phyloP scores from a whole-genome alignment of 2,888 invertebrate genomes.

The Nomada fabriciana region DNA sequence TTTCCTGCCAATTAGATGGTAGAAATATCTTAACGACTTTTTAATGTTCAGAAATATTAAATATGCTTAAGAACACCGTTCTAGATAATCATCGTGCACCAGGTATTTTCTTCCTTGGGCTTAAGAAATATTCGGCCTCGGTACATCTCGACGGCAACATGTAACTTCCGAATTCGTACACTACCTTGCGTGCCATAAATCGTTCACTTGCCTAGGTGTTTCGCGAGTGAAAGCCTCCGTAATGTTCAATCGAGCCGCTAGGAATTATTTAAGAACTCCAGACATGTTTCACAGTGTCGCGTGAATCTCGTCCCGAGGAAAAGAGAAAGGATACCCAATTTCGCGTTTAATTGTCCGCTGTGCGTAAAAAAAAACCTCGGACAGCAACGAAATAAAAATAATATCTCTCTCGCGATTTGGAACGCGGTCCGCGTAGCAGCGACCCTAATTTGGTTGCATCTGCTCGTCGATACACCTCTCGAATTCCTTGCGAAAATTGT shows the following conservation, averaged over 20 bases:
- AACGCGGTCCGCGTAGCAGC: too few species aligned
- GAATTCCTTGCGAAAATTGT: too few species aligned
- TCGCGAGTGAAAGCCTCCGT: slow-evolving; percentile 38
- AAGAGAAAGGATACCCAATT: too few species aligned
- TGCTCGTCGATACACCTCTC: too few species aligned
- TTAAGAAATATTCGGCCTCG: background rate
- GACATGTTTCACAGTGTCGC: background rate
- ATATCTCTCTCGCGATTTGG: too few species aligned
- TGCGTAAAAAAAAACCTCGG: too few species aligned
- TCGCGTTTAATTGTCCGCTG: background rate
- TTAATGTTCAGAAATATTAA: too few species aligned
- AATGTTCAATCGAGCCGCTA: background rate
- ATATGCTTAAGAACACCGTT: background rate
- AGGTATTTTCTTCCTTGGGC: background rate
- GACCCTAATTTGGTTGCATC: too few species aligned
- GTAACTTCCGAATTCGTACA: slow-evolving; percentile 2
- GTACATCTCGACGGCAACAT: background rate
- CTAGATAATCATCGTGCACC: background rate
- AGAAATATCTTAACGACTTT: too few species aligned
- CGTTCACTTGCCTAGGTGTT: slow-evolving; percentile 7
- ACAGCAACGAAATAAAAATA: too few species aligned
- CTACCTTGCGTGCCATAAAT: slow-evolving; percentile 1
- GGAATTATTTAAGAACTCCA: background rate
- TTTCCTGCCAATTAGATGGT: too few species aligned
- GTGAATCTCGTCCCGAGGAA: background rate